These are phyloP conservation scores for Venturia canescens DNA, from an alignment of 1,140 invertebrate genomes.

Conservation along the genomic window DNA sequence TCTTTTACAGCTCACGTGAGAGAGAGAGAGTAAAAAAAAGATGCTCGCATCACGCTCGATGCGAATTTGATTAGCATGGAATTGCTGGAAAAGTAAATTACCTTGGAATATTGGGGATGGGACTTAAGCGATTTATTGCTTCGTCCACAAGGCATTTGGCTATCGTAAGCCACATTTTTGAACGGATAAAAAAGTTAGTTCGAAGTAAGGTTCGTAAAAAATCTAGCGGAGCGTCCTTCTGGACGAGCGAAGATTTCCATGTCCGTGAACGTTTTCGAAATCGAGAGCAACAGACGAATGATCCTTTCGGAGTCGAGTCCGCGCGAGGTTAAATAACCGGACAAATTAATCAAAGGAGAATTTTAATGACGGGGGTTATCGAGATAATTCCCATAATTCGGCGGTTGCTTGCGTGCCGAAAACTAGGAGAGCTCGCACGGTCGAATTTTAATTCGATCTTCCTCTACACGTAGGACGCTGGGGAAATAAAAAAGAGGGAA, in stretches of 20 bases:
- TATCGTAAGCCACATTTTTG: background rate
- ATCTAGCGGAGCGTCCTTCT: background rate
- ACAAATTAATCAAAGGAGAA: slow-evolving; percentile 58
- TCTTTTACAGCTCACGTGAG: slow-evolving; percentile 33
- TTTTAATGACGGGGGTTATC: slow-evolving; percentile 56
- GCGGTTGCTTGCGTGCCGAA: slow-evolving; percentile 17
- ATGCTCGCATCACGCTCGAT: background rate
- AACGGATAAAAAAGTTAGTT: background rate
- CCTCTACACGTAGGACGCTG: slow-evolving; percentile 10
- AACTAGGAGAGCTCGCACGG: slow-evolving; percentile 32
- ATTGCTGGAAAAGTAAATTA: background rate
- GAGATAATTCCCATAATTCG: slow-evolving; percentile 59
- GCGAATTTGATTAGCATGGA: slow-evolving; percentile 11
- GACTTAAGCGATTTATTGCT: slow-evolving; percentile 61
- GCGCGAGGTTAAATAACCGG: slow-evolving; percentile 53
- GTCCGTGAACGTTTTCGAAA: background rate
- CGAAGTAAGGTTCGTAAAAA: too few species aligned
- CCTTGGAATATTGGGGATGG: slow-evolving; percentile 55
- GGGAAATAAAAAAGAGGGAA: background rate
- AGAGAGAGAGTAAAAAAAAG: background rate
- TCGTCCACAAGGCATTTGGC: background rate
- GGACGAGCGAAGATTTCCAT: background rate
- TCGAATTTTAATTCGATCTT: slow-evolving; percentile 56
- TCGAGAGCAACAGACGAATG: background rate
- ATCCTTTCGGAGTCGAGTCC: background rate